A percentile compares a stretch with the other conserved stretches of the same genome.
phyloP scores from a whole-genome alignment of 2,888 invertebrate species.

The Lysandra coridon region DNA sequence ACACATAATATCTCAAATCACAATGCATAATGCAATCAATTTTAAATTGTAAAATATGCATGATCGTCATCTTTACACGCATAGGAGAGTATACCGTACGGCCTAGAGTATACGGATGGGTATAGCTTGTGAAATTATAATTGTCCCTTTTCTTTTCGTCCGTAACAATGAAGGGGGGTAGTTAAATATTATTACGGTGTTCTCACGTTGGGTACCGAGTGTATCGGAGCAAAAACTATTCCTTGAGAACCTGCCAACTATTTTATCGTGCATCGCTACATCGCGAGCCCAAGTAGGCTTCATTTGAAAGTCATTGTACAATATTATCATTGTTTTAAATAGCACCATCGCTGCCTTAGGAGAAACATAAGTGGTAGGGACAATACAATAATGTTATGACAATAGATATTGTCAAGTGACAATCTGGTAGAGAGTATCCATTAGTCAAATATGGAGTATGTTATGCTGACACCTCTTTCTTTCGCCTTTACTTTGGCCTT shows the following conservation, averaged over 20 bases:
- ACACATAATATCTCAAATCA: constrained; percentile 14
- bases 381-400: not conserved
- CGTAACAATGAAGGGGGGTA: constrained; percentile 36
- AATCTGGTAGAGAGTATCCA: not conserved
- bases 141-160: constrained; percentile 26
- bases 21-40: constrained; percentile 22
- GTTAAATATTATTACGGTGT: constrained; percentile 38
- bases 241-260: constrained; percentile 28
- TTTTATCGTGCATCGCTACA: constrained; percentile 13
- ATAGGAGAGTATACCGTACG: not conserved
- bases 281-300: not conserved
- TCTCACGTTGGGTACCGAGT: constrained; percentile 46
- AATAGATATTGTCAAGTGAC: not conserved
- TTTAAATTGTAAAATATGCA: constrained; percentile 19
- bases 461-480: not conserved
- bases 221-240: constrained; percentile 44
- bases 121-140: not conserved
- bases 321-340: constrained; percentile 3
- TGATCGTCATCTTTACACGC: constrained; percentile 20
- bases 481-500: no score
- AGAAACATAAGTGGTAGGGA: not conserved
- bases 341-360: not conserved
- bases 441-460: not conserved
- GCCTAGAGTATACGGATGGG: not conserved
- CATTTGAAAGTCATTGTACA: constrained; percentile 17